Evolutionary conservation across 2,797 vertebrate species (phyloP).

Genomic region (Mormyrops attenuatus): DNA sequence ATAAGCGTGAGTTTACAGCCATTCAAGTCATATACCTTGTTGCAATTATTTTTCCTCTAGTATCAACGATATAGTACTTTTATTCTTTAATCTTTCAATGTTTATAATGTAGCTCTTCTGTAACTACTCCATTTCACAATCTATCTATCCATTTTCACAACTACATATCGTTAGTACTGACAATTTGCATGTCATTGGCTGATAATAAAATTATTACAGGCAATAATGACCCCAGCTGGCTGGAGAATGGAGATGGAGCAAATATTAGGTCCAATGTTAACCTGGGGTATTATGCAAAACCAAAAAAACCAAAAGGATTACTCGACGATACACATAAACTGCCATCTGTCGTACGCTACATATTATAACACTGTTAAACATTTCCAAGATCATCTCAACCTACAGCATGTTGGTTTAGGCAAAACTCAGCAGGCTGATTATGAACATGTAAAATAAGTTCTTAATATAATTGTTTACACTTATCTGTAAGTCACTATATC

Average conservation of each 20-base stretch:
- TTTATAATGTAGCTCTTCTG: neutral
- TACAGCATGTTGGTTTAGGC: neutral
- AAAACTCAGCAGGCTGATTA: neutral
- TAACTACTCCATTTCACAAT: neutral
- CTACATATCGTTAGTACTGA: neutral
- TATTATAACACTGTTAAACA: neutral
- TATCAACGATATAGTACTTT: neutral
- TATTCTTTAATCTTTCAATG: neutral
- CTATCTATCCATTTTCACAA: neutral
- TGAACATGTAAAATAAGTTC: neutral
- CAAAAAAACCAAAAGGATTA: neutral
- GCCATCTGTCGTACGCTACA: neutral
- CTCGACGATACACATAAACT: neutral
- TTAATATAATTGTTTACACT: neutral
- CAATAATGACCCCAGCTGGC: neutral
- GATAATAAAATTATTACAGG: neutral
- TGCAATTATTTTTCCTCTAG: neutral
- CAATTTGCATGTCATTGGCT: neutral
- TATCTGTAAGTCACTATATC: neutral
- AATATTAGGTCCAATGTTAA: neutral
- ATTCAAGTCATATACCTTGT: no score
- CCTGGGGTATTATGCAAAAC: neutral
- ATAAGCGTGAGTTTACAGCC: no score
- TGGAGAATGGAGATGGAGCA: neutral
- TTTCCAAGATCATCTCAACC: neutral